Evolutionary conservation across 2,888 invertebrate genomes (phyloP), one percentile per base, ranked within the genome.

Genomic region (Athetis lepigone): DNA sequence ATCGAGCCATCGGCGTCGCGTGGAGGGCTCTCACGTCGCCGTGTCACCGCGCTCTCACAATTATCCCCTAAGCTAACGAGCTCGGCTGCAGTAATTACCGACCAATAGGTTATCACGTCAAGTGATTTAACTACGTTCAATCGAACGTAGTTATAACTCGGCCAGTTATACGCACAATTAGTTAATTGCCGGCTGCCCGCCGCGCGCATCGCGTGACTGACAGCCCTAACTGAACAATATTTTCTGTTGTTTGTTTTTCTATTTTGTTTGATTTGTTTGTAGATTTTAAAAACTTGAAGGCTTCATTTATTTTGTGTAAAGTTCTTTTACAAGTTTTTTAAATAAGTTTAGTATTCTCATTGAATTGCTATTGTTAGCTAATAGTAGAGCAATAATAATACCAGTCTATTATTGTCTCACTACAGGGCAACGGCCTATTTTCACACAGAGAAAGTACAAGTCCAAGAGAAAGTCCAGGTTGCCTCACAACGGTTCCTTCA

Each of bases 81-180:
- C 57, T 54, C 46, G 43, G 46, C 60, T 63, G 71, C 56, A 58
- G 58, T 79, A 69, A 81, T 80, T 79, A 81, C 59, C 70, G 71
- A 63, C 64, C 79, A 79, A 75, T 75, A 70, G 73, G 70, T 72
- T 74, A 77, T 70, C 71, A 66, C 73, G 64, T 75, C 74, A 63
- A 77, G 70, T 72, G 72, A 33, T 33, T 33, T 33, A 33, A 33
- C 33, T 33, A 13, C 33, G 33, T 33, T 11, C 79, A 77, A 77
- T 79, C 77, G 76, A 57, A 61, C 71, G 55, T 59, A 70, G 75
- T 66, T 75, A 70, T 78, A 79, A 79, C 64, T 75, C 62, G 67
- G 58, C 60, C 75, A 70, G 71, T 75, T 81, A 83, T 77, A 82
- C 80, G 72, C 79, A 83, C 87, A 86, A 87, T 87, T 86, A 87